Conservation (phyloP, 2,113 vertebrate species). For the Nanorana parkeri region DNA sequence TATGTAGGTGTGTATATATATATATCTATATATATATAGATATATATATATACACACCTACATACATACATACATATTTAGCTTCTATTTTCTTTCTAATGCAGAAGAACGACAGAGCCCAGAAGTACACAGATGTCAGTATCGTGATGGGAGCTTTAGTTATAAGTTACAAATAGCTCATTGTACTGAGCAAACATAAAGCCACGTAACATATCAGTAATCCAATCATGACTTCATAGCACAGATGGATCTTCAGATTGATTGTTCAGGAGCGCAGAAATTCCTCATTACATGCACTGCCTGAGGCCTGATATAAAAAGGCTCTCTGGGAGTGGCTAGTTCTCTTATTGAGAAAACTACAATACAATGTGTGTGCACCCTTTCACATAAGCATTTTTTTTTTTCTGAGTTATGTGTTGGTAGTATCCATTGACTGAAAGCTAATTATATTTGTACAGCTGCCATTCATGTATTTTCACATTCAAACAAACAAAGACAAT, state of each 20-base stretch:
- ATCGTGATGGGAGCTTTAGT: not conserved
- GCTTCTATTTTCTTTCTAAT: too few species aligned
- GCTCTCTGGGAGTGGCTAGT: conserved; percentile 6
- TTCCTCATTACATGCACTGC: conserved; percentile 38
- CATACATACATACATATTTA: too few species aligned
- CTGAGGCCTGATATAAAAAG: conserved; percentile 22
- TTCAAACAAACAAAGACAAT: not conserved
- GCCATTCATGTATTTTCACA: not conserved
- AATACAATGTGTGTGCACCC: not conserved
- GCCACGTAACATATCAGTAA: conserved; percentile 30
- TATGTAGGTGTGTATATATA: too few species aligned
- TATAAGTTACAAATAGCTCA: conserved; percentile 7
- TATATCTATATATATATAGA: too few species aligned
- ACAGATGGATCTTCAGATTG: conserved; percentile 41
- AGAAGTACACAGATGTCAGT: too few species aligned
- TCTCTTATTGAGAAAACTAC: not conserved
- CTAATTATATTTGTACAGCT: conserved; percentile 1
- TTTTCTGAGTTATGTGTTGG: not conserved
- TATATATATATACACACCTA: too few species aligned
- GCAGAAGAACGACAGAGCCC: too few species aligned
- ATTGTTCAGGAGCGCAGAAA: conserved; percentile 43
- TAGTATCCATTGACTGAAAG: not conserved
- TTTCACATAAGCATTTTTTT: not conserved
- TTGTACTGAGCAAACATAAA: not conserved
- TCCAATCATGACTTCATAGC: conserved; percentile 30